Conservation (phyloP, 2,113 vertebrate genomes). For the Taurulus bubalis region DNA sequence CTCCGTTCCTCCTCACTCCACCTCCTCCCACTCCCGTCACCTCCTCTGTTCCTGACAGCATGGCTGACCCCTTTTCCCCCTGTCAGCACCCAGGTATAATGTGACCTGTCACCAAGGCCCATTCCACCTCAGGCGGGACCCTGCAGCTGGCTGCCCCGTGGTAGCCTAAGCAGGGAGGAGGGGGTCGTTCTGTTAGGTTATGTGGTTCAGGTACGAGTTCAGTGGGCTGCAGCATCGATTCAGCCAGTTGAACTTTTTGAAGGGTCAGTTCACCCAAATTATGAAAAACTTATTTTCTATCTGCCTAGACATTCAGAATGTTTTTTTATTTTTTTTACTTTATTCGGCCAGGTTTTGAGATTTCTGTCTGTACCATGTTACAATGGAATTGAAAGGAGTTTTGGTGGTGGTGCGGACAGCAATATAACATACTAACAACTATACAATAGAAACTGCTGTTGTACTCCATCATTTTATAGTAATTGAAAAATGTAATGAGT, state of each 20-base stretch:
- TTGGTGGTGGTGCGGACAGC: not conserved
- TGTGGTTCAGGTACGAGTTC: constrained; percentile 9
- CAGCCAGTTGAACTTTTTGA: not conserved
- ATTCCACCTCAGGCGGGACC: constrained; percentile 52
- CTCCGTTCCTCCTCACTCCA: constrained; percentile 55
- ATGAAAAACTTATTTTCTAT: not conserved
- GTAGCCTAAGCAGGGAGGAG: not conserved
- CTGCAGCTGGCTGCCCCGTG: constrained; percentile 57
- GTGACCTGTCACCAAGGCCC: constrained; percentile 71
- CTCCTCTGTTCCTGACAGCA: constrained; percentile 62
- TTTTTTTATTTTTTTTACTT: not conserved
- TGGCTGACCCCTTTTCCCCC: constrained; percentile 72
- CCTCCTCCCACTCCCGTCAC: constrained; percentile 50
- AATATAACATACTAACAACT: not conserved
- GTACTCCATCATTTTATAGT: not conserved
- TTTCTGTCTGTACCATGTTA: not conserved
- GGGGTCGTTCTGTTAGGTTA: constrained; percentile 9
- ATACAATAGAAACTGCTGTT: not conserved
- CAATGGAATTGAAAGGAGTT: not conserved
- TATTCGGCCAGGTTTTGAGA: not conserved
- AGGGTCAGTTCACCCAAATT: not conserved
- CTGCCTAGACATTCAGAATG: too few relatives aligned
- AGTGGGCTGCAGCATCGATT: not conserved
- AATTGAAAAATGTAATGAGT: too few relatives aligned
- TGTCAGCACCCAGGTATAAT: constrained; percentile 79